Base-by-base conservation (phyloP, 30 jellyfish, hydroid and myxozoan species). In the Haliclystus octoradiatus region DNA sequence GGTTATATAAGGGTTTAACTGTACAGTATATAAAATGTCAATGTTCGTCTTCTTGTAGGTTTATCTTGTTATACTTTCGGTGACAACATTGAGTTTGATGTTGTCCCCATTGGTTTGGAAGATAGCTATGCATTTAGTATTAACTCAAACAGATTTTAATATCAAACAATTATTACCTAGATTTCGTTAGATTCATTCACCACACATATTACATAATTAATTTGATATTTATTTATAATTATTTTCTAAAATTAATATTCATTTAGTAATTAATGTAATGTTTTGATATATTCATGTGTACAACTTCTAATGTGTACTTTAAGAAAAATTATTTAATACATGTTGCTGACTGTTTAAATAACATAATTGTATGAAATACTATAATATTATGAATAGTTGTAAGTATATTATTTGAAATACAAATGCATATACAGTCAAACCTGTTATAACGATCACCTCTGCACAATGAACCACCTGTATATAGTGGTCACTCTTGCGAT, bases 41-140 rank as follows among this genome's bases (percentile, higher is more conserved):
- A n/a, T n/a, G n/a, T 64, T 52, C 29, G 23, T 29, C 22, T 75
- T 69, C 34, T 62, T 72, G 15, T 57, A 89, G 98, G 98, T 89
- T 1, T 89, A 75, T 81, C 93, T 89, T 1, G 78, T 75, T 7
- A 89, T 89, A 33, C 63, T 89, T 40, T 80, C 98, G 22, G 93
- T 81, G 40, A 89, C 98, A 12, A 89, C 94, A 83, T 72, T 89
- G 52, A 89, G 98, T 71, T 78, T 89, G 19, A 53, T 89, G 24
- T 71, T 76, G 28, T 81, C 95, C 29, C 98, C 98, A n/a, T 77
- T 81, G 9, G 57, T 76, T 53, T 89, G 98, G 98, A 82, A 82
- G 66, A 29, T 77, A 1, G 79, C 51, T 28, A 26, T 47, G 62
- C 30, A 53, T 34, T 12, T 29, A 22, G 82, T 71, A 1, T 24